These are phyloP conservation scores for Andrena fulva DNA, from an alignment of 2,888 invertebrate species.

Conservation along the genomic window DNA sequence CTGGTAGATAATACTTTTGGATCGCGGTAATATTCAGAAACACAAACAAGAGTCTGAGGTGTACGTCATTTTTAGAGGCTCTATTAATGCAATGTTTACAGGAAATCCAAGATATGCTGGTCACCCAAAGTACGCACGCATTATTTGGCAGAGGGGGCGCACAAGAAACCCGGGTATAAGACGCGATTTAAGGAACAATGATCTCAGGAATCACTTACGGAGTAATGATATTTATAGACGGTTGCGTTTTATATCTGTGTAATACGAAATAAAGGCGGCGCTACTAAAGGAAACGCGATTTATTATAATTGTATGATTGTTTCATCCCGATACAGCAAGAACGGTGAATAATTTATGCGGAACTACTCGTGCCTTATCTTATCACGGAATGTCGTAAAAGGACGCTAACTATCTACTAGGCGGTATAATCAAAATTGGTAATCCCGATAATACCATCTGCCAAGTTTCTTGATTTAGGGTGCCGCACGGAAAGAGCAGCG, in stretches of 20 bases:
- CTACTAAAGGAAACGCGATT: background rate
- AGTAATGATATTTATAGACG: background rate
- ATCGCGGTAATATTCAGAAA: too few species aligned
- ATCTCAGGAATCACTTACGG: background rate
- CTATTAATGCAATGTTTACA: conserved; percentile 9
- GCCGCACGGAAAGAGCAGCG: background rate
- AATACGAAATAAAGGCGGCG: background rate
- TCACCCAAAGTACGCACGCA: background rate
- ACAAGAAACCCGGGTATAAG: background rate
- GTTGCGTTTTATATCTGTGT: background rate
- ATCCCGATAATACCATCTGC: background rate
- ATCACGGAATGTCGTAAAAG: background rate
- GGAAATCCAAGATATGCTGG: conserved; percentile 65
- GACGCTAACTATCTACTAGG: background rate
- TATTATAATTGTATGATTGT: background rate
- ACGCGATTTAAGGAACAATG: background rate
- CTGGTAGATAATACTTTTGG: too few species aligned
- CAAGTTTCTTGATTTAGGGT: background rate
- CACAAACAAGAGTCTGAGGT: too few species aligned
- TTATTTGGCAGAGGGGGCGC: background rate
- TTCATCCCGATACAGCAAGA: background rate
- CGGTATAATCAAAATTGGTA: background rate
- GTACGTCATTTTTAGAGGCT: background rate
- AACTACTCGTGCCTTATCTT: conserved; percentile 39
- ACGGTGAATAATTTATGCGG: background rate